Evolutionary conservation across 1,140 invertebrate species (phyloP), one percentile per base, ranked within the genome.

Genomic region (Cherax destructor): DNA sequence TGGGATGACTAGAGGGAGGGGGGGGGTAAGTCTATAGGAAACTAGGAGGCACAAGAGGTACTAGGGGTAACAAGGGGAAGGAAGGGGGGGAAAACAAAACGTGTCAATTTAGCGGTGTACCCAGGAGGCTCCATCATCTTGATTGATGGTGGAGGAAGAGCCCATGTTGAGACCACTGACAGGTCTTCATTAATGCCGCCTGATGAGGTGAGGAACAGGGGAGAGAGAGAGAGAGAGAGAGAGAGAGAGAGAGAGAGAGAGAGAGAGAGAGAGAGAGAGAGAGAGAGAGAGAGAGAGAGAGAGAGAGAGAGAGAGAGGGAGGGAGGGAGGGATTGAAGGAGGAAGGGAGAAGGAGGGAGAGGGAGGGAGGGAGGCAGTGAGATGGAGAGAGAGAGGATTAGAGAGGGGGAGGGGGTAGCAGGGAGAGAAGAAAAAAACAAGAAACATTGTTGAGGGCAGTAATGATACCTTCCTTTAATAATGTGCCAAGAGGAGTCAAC

Each of bases 181-280:
- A 61, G 52, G 30, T 83, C 80, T 30, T 83, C 80, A 83, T 83
- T 83, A 83, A 83, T 83, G 80, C 80, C 18, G 18, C 11, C 16
- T 61, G 80, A 83, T 59, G 80, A 83, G 80, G 80, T 61, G 52
- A 83, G 41, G 59, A 61, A n/a, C 52, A 56, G 41, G 41, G 30
- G 41, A n/a, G 13, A n/a, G n/a, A n/a, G 52, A n/a, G 21, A 56
- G 56, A 56, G 80, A 30, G 24, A 18, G 47, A 50, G 69, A 50
- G 47, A 11, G n/a, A 50, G 61, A 24, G 50, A 4, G 41, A 24
- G 21, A 21, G 50, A 21, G 21, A 50, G 61, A 49, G 13, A 10
- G 30, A 74, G 21, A 13, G 30, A 47, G 50, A 49, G 10, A 50
- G 61, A 47, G 13, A 18, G 83, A 24, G 52, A 24, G 30, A n/a